Evolutionary conservation across 2,113 vertebrate species (phyloP), one percentile per base, ranked within the genome.

Genomic region (Oryzias javanicus): DNA sequence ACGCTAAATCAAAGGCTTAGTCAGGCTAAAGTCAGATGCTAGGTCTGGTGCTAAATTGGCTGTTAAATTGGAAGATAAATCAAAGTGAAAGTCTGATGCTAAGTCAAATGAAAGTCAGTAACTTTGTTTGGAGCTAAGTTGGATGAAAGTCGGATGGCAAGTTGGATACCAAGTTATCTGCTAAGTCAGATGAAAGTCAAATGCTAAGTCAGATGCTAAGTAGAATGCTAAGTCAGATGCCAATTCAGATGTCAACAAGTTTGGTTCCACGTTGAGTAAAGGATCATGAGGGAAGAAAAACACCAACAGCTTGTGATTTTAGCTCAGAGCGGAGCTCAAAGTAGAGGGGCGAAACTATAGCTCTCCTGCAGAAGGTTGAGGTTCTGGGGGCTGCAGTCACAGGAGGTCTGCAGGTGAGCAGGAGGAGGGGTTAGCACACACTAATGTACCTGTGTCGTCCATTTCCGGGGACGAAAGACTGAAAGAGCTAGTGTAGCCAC

Each of bases 401-500:
- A 64, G 51, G 54, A 56, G 42, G 56, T 22, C 52, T 82, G 74
- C 67, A 75, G 67, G 64, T 22, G 74, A 65, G 42, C 35, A 56
- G 58, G 16, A 35, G 71, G 55, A 61, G 74, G 66, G 58, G 63
- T 70, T 54, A 47, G 53, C 66, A 67, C 59, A 72, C 76, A 76
- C 83, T 59, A 35, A 65, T 90, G 65, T 93, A 94, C 95, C 94
- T 95, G 93, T 88, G 84, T 90, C 88, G 80, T 92, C 92, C 83
- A 91, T 88, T 85, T 92, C 90, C 67, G 92, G 91, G 82, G 93
- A 92, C 79, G 92, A 92, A 90, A 94, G 92, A 93, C 91, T 92
- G 91, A 94, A 92, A 74, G 94, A 92, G 90, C 92, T 94, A 92
- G 90, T 91, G 93, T 91, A 93, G 93, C 91, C 93, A 94, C 91